Conservation (phyloP, 1,140 invertebrate genomes). For the Magallana ariakensis region DNA sequence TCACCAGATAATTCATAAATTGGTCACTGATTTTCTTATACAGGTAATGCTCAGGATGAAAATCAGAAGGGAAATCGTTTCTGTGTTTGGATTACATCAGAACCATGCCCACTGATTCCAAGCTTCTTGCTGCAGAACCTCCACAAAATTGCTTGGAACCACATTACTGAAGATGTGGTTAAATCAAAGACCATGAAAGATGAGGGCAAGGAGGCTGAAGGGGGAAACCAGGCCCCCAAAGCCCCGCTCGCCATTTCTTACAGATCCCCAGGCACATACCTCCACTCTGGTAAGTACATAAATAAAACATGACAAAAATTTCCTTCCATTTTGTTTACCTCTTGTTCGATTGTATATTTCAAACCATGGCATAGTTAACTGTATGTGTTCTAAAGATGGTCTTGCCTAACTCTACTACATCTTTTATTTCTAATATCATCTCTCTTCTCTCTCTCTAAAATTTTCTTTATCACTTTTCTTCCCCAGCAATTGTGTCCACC, state of each 20-base stretch:
- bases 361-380: too few relatives aligned
- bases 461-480: not conserved
- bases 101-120: constrained; percentile 68
- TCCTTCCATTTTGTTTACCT: too few relatives aligned
- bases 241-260: constrained; percentile 58
- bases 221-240: constrained; percentile 25
- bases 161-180: constrained; percentile 61
- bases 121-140: constrained; percentile 67
- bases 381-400: too few relatives aligned
- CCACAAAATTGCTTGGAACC: constrained; percentile 73
- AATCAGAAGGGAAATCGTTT: constrained; percentile 67
- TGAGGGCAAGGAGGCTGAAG: constrained; percentile 43
- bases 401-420: too few relatives aligned
- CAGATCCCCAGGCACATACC: constrained; percentile 61
- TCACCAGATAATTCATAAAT: not conserved
- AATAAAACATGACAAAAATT: not conserved
- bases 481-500: constrained; percentile 74
- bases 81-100: constrained; percentile 76
- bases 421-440: too few relatives aligned
- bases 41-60: constrained; percentile 63
- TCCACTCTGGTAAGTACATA: constrained; percentile 61
- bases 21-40: not conserved
- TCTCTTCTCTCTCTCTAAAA: not conserved
- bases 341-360: too few relatives aligned
- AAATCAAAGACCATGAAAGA: constrained; percentile 42